These are phyloP conservation scores for Scrobipalpa atriplicella DNA, from an alignment of 2,888 invertebrate species.

Conservation along the genomic window DNA sequence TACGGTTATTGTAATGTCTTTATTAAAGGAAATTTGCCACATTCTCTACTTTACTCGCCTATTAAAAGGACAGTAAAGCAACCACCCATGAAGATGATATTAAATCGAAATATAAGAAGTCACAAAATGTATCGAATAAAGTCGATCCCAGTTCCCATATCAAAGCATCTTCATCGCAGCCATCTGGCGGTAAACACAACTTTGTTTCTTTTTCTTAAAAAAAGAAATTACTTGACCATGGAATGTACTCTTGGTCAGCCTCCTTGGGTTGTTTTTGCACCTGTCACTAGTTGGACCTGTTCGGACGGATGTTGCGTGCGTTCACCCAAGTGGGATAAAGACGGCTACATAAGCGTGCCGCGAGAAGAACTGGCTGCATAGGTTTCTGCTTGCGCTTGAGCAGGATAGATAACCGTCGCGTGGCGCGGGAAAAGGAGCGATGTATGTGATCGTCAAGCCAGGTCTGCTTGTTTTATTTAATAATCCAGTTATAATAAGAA, in stretches of 20 bases:
- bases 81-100: constrained; percentile 8
- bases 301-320: constrained; percentile 68
- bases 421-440: constrained; percentile 43
- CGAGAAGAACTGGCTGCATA: constrained; percentile 31
- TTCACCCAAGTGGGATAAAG: constrained; percentile 61
- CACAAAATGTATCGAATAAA: background rate
- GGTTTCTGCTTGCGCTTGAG: background rate
- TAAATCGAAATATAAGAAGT: background rate
- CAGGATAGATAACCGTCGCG: too few species aligned
- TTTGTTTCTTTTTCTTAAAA: constrained; percentile 33
- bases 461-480: constrained; percentile 54
- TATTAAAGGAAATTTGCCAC: constrained; percentile 6
- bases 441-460: constrained; percentile 45
- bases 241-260: constrained; percentile 55
- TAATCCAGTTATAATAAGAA: constrained; percentile 68
- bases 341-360: constrained; percentile 59
- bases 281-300: constrained; percentile 68
- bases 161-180: constrained; percentile 28
- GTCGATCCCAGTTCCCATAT: constrained; percentile 4
- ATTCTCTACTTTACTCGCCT: background rate
- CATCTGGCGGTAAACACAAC: constrained; percentile 40
- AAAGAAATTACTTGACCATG: constrained; percentile 55
- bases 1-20: background rate
- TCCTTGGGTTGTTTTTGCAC: constrained; percentile 62
- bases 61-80: background rate